Conservation (phyloP, 2,888 invertebrate species). For the Drosophila seclusa region DNA sequence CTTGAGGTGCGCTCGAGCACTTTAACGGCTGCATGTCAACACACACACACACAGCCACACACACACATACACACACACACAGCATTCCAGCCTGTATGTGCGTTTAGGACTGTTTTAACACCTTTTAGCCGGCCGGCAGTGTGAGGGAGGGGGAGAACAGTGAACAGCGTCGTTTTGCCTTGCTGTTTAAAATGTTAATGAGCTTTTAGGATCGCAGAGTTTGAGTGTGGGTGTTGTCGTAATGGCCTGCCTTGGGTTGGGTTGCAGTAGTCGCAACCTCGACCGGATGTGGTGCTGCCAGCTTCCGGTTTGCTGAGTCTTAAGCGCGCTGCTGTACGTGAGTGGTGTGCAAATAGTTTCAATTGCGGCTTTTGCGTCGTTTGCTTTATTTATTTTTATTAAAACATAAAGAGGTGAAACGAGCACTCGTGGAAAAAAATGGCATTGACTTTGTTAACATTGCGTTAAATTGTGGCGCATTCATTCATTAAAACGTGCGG, state of each 20-base stretch:
- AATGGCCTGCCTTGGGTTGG: conserved; percentile 2
- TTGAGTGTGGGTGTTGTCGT: conserved; percentile 6
- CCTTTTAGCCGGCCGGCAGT: conserved; percentile 60
- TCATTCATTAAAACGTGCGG: conserved; percentile 71
- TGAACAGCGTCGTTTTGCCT: conserved; percentile 54
- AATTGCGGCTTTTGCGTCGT: conserved; percentile 80
- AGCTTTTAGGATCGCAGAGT: conserved; percentile 71
- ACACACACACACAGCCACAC: conserved; percentile 39
- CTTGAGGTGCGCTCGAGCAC: conserved; percentile 81
- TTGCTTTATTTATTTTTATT: conserved; percentile 82
- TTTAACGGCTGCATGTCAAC: conserved; percentile 80
- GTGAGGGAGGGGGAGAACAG: neutral
- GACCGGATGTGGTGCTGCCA: conserved; percentile 77
- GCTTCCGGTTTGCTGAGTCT: conserved; percentile 80
- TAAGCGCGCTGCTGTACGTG: conserved; percentile 76
- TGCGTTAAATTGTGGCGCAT: conserved; percentile 79
- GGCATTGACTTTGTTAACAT: conserved; percentile 80
- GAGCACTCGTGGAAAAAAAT: conserved; percentile 54
- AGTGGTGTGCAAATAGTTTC: conserved; percentile 81
- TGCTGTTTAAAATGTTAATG: conserved; percentile 81
- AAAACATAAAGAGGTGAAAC: conserved; percentile 78
- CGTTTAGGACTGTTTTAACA: conserved; percentile 78
- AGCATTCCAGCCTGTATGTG: conserved; percentile 31
- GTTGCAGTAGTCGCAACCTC: conserved; percentile 29
- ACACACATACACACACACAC: conserved; percentile 6